These are phyloP conservation scores for Mus spicilegus DNA, from an alignment of 2,113 vertebrate species.

Conservation along the genomic window DNA sequence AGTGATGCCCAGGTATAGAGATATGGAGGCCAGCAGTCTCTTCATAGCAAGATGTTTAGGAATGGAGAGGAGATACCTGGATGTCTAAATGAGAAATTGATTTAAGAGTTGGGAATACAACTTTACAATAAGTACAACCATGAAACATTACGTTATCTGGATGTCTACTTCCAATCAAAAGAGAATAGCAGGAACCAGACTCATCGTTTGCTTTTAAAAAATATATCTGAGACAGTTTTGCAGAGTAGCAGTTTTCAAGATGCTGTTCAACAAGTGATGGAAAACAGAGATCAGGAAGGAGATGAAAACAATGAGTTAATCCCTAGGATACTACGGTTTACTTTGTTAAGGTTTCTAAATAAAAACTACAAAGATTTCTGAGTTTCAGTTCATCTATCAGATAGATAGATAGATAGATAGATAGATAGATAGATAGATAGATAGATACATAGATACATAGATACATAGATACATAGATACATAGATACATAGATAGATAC, in stretches of 20 bases:
- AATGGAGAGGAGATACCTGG: background rate
- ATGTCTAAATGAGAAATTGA: background rate
- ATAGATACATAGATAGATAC: background rate
- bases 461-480: background rate
- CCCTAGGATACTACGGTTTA: background rate
- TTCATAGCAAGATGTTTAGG: background rate
- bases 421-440: background rate
- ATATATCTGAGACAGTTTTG: background rate
- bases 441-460: too few species aligned
- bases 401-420: background rate
- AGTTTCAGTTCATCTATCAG: background rate
- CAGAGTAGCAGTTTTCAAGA: background rate
- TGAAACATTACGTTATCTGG: background rate
- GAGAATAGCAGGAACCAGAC: background rate
- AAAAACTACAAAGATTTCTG: background rate
- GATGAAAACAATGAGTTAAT: background rate
- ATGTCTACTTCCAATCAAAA: constrained; percentile 18
- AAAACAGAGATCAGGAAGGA: background rate
- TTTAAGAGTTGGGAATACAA: background rate
- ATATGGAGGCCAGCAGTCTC: background rate
- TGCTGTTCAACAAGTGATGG: background rate
- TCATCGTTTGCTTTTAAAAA: background rate
- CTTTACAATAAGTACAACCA: background rate
- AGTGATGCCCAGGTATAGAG: background rate
- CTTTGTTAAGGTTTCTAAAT: background rate